These are phyloP conservation scores for Alca torda DNA, from an alignment of 2,797 vertebrate genomes.

Conservation along the genomic window DNA sequence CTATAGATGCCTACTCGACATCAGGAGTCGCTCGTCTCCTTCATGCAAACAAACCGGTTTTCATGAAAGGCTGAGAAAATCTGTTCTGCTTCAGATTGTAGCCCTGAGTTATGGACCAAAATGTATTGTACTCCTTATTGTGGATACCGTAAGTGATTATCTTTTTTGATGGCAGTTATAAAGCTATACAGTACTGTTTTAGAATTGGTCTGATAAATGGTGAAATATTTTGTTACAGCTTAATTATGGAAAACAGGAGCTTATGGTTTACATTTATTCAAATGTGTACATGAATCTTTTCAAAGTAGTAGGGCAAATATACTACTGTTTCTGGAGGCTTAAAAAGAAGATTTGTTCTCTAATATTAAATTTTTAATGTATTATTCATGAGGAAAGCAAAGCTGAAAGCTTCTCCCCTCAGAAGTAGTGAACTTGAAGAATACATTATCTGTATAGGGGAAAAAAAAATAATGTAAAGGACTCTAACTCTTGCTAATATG, in stretches of 20 bases:
- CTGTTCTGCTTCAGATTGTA: not conserved
- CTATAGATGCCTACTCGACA: not conserved
- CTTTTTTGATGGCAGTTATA: not conserved
- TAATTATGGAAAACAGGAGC: slow-evolving; percentile 3
- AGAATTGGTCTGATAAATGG: not conserved
- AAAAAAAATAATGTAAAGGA: not conserved
- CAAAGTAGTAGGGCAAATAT: slow-evolving; percentile 24
- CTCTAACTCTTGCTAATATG: not conserved
- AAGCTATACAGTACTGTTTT: not conserved
- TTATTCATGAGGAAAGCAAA: slow-evolving; percentile 48
- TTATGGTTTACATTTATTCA: slow-evolving; percentile 9
- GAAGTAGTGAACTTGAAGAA: slow-evolving; percentile 29
- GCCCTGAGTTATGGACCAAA: not conserved
- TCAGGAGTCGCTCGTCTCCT: not conserved
- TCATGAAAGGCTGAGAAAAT: not conserved
- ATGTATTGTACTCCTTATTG: not conserved
- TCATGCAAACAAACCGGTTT: rapidly evolving
- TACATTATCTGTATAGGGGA: not conserved
- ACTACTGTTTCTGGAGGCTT: slow-evolving; percentile 34
- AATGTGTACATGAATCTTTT: slow-evolving; percentile 4
- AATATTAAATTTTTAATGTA: slow-evolving; percentile 31
- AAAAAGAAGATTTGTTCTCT: slow-evolving; percentile 34
- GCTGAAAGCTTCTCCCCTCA: not conserved
- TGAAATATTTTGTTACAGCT: not conserved
- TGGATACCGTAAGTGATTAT: not conserved